phyloP scores from a whole-genome alignment of 1,140 invertebrate genomes.

The Drosophila virilis region DNA sequence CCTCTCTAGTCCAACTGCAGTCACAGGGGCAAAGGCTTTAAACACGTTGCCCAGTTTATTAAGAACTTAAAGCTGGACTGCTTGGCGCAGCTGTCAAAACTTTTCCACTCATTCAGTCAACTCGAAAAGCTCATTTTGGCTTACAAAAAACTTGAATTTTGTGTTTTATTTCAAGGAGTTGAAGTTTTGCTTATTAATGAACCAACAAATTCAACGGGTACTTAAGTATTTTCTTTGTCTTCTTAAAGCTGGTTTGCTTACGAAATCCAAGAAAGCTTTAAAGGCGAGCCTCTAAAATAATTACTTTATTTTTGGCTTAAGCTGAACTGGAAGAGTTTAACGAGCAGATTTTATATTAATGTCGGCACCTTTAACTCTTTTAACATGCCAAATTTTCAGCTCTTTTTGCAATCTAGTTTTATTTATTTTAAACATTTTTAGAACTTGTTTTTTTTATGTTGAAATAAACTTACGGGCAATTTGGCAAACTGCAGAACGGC shows the following conservation, averaged over 20 bases:
- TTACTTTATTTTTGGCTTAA: too few relatives aligned
- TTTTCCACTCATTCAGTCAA: not conserved
- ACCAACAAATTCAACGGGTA: too few relatives aligned
- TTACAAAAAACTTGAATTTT: too few relatives aligned
- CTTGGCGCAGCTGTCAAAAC: not conserved
- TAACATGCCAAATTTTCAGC: not conserved
- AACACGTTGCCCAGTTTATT: not conserved
- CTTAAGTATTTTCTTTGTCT: too few relatives aligned
- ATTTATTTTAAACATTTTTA: conserved; percentile 12
- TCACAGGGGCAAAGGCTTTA: not conserved
- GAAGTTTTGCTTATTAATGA: too few relatives aligned
- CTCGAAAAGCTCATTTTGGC: not conserved
- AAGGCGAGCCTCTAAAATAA: too few relatives aligned
- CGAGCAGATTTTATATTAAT: not conserved
- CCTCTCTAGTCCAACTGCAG: not conserved
- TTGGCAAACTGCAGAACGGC: conserved; percentile 42
- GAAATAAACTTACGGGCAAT: conserved; percentile 7
- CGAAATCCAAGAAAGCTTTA: too few relatives aligned
- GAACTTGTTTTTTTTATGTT: not conserved
- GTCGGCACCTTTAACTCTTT: not conserved
- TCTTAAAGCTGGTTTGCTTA: too few relatives aligned
- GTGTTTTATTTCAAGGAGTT: too few relatives aligned
- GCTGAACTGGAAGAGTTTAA: not conserved
- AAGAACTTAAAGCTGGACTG: not conserved
- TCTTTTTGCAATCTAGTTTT: not conserved